Evolutionary conservation across 1,140 invertebrate genomes (phyloP).

Genomic region (Macrocentrus cingulum): DNA sequence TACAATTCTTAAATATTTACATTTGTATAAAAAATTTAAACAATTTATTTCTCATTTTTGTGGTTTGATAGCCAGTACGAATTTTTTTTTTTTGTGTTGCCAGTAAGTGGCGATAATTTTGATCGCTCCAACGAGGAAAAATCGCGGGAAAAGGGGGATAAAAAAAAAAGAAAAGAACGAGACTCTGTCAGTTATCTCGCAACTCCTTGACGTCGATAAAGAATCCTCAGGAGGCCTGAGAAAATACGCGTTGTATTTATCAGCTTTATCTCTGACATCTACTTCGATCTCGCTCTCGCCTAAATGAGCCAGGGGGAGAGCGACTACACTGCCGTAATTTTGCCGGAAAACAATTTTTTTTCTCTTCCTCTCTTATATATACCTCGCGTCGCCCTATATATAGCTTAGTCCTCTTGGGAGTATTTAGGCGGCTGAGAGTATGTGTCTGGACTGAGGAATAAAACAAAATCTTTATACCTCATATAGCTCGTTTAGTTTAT

Average conservation of each 20-base stretch:
- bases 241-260: constrained; percentile 27
- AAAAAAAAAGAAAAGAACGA: too few species aligned
- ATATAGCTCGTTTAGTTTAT: not conserved
- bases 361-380: not conserved
- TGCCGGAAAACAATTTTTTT: constrained; percentile 2
- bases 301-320: constrained; percentile 14
- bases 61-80: too few species aligned
- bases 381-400: not conserved
- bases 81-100: too few species aligned
- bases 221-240: constrained; percentile 15
- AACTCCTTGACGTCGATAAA: not conserved
- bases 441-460: not conserved
- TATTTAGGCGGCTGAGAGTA: constrained; percentile 8
- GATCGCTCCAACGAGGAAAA: too few species aligned
- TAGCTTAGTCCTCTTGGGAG: constrained; percentile 11
- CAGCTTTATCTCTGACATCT: constrained; percentile 20
- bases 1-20: too few species aligned
- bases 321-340: constrained; percentile 27
- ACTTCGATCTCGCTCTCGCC: constrained; percentile 21
- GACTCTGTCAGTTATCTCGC: not conserved
- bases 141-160: too few species aligned
- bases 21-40: too few species aligned
- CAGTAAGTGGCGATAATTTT: too few species aligned
- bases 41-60: too few species aligned
- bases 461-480: not conserved